Conservation (phyloP, 2,113 vertebrate species). For the Cygnus buccinator region DNA sequence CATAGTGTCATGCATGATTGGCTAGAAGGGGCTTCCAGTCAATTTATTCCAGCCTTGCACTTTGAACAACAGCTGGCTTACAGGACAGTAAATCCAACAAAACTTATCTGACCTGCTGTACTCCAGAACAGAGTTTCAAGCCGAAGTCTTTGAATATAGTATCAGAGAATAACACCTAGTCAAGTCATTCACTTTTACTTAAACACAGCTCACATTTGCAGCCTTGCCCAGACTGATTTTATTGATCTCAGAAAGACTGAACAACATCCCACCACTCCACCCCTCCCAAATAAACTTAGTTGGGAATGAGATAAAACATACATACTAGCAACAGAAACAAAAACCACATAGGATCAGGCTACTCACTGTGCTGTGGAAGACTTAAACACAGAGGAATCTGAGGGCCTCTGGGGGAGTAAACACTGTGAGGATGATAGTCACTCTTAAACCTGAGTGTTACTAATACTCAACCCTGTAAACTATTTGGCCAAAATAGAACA, state of each 20-base stretch:
- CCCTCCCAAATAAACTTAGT: rapidly evolving
- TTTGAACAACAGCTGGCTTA: not conserved
- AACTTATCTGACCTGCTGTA: not conserved
- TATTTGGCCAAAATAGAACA: conserved; percentile 17
- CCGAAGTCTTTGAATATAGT: not conserved
- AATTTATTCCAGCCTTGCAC: not conserved
- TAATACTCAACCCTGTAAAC: not conserved
- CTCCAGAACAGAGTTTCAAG: not conserved
- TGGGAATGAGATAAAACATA: not conserved
- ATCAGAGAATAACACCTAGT: not conserved
- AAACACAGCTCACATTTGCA: not conserved
- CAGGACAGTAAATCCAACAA: not conserved
- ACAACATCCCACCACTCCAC: rapidly evolving
- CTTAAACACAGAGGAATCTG: not conserved
- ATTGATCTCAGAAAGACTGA: not conserved
- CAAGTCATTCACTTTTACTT: not conserved
- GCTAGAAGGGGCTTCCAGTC: not conserved
- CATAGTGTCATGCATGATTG: not conserved
- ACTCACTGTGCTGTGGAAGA: not conserved
- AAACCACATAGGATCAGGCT: not conserved
- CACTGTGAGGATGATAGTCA: not conserved
- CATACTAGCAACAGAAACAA: not conserved
- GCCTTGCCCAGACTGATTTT: not conserved
- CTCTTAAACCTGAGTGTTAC: not conserved
- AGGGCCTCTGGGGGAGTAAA: not conserved